Base-by-base conservation (phyloP, 1,140 invertebrate species). In the Bombyx mandarina region DNA sequence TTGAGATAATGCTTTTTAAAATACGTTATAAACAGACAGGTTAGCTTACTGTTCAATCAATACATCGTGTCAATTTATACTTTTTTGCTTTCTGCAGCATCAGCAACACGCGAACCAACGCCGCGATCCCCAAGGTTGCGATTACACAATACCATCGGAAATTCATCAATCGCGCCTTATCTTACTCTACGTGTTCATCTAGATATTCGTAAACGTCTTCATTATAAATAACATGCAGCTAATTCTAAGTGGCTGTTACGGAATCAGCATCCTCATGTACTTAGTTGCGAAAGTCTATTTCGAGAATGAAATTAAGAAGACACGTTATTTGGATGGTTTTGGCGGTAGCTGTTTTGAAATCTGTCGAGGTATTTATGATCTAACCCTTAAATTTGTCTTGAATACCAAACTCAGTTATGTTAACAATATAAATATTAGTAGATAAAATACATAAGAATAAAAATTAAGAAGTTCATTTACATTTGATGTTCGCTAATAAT, bases 251-350 rank as follows among this genome's bases (percentile, higher is more conserved):
- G 58, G 67, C 49, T 77, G 69, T 45, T 86, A 79, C 65, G 79
- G 73, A 10, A 63, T 68, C 22, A 72, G 65, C 47, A 54, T 86
- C 54, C 48, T 83, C 47, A 56, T 82, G 47, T 79, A 73, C 57
- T 61, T 83, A 10, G 49, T 72, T 42, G 58, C 65, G 0, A 77
- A 67, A 48, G 65, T 63, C 35, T 78, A 83, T 53, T 81, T 65
- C 53, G 70, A 84, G 54, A 71, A 86, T 86, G 82, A 81, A 81
- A 59, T 73, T 75, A 74, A 66, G 54, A 71, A 66, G 22, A 50
- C 56, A 54, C 44, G 47, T 75, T 10, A 48, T 69, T 12, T 69
- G 67, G 59, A 55, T 62, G 8, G 10, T 76, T 6, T 6, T 75
- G 47, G 6, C 71, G 54, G 55, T 70, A 8, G 46, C 54, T 46